phyloP scores from a whole-genome alignment of 2,797 vertebrate genomes.

The Sciurus vulgaris region DNA sequence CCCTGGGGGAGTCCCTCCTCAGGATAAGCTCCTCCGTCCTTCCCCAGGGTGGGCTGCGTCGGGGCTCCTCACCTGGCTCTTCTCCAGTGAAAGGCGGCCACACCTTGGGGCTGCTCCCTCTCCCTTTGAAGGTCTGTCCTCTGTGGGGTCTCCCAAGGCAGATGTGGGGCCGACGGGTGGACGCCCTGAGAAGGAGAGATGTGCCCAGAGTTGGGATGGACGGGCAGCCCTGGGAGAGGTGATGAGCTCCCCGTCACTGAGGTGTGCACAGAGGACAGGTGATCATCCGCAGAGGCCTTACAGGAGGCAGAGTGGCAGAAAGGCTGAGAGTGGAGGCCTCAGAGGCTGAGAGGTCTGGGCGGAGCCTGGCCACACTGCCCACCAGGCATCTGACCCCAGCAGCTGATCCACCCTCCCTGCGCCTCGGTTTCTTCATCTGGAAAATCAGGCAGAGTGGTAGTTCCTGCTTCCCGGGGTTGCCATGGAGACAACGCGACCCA shows the following conservation, averaged over 20 bases:
- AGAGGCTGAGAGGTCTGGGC: neutral
- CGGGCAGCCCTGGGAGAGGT: too few species aligned
- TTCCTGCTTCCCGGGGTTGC: slow-evolving; percentile 30
- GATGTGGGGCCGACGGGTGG: neutral
- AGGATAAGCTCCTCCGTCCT: too few species aligned
- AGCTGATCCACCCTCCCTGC: neutral
- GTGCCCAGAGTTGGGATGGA: neutral
- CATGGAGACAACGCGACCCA: slow-evolving; percentile 60
- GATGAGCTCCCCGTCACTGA: neutral
- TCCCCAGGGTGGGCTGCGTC: neutral
- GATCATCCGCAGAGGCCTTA: neutral
- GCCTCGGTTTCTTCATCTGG: slow-evolving; percentile 59
- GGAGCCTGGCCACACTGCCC: fast-evolving
- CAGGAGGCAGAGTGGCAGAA: neutral
- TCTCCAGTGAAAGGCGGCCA: fast-evolving
- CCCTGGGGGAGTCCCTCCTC: neutral
- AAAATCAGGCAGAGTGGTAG: slow-evolving; percentile 48
- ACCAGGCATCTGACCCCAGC: neutral
- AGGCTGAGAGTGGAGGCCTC: neutral
- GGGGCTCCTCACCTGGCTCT: neutral
- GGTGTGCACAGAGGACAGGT: neutral
- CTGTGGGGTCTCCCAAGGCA: neutral
- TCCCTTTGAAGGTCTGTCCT: neutral
- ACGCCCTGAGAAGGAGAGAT: neutral
- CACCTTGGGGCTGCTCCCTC: fast-evolving